Percentiles rank a stretch among this genome's conserved stretches.
phyloP scores from a whole-genome alignment of 2,113 vertebrate species.

The Rhinolophus sinicus region DNA sequence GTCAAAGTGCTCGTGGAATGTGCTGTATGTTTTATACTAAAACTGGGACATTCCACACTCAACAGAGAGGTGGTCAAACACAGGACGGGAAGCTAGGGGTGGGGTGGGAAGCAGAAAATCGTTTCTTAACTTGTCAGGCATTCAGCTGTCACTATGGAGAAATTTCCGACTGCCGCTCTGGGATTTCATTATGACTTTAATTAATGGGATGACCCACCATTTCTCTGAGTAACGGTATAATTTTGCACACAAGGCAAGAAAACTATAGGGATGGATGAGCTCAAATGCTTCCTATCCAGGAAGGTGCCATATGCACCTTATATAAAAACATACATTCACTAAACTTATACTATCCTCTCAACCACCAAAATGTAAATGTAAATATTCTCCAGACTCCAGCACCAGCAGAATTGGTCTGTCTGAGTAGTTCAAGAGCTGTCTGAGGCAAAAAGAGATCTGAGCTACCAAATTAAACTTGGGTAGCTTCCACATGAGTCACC shows the following conservation, averaged over 20 bases:
- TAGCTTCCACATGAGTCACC: constrained; percentile 54
- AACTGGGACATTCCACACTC: not conserved
- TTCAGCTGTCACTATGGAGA: constrained; percentile 61
- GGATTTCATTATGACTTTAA: constrained; percentile 63
- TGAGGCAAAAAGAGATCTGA: constrained; percentile 71
- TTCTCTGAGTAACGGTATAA: constrained; percentile 22
- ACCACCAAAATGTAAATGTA: constrained; percentile 36
- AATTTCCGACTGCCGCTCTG: constrained; percentile 42
- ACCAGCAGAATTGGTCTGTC: constrained; percentile 58
- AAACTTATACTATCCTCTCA: not conserved
- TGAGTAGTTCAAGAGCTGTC: constrained; percentile 68
- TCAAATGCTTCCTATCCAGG: constrained; percentile 59
- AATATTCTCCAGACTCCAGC: constrained; percentile 61
- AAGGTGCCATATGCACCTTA: constrained; percentile 43
- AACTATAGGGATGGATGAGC: not conserved
- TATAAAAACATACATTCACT: constrained; percentile 60
- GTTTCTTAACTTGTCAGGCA: constrained; percentile 69
- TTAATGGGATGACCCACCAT: not conserved
- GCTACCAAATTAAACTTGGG: constrained; percentile 67
- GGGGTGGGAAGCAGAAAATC: constrained; percentile 35
- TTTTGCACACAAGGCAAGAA: constrained; percentile 74
- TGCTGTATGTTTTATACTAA: constrained; percentile 51
- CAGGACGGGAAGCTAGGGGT: not conserved
- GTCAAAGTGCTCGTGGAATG: constrained; percentile 65
- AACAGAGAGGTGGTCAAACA: not conserved